phyloP scores from a whole-genome alignment of 2,797 vertebrate genomes.

The Hybognathus amarus region DNA sequence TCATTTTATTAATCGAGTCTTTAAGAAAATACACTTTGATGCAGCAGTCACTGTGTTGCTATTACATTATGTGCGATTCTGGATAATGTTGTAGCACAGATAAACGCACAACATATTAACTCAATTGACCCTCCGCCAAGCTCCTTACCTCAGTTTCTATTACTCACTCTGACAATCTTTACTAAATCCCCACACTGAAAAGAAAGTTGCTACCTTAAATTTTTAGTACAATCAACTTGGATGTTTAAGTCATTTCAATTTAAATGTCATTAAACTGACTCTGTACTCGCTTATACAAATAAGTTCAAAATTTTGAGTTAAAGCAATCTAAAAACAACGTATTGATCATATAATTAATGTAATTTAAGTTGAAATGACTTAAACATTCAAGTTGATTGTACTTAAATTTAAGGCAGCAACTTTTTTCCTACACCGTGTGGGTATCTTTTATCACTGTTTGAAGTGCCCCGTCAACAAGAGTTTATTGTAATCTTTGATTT shows the following conservation, averaged over 20 bases:
- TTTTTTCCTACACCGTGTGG: no score
- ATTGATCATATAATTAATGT: no score
- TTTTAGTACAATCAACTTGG: no score
- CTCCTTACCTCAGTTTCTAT: background rate
- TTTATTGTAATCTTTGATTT: background rate
- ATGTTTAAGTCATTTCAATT: no score
- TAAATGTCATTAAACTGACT: no score
- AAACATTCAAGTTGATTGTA: no score
- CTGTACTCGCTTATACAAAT: no score
- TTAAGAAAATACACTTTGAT: slow-evolving; percentile 5
- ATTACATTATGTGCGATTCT: slow-evolving; percentile 15
- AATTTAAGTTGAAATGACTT: no score
- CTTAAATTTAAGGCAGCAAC: no score
- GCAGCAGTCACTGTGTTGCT: slow-evolving; percentile 34
- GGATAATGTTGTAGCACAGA: slow-evolving; percentile 69
- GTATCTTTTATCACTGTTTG: background rate
- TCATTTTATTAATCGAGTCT: background rate
- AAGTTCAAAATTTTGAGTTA: no score
- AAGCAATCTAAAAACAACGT: no score
- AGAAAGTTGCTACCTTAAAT: no score
- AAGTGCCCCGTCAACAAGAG: background rate
- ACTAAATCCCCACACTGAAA: background rate
- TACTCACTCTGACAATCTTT: background rate
- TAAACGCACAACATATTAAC: slow-evolving; percentile 57
- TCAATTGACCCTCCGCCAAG: slow-evolving; percentile 29